Evolutionary conservation across 2,888 invertebrate genomes (phyloP).

Genomic region (Eugnorisma glareosa): DNA sequence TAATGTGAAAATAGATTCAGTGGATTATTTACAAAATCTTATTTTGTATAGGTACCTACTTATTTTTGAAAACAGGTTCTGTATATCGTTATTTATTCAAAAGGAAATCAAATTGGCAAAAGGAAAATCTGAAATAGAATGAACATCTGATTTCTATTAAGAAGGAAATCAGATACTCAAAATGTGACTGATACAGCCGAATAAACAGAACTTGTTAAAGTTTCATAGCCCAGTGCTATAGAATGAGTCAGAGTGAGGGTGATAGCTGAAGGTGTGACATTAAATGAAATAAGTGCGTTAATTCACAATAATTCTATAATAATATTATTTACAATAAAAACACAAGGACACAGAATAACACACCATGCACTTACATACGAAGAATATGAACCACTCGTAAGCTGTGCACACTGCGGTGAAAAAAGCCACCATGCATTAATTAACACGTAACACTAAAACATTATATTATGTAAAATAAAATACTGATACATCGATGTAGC

Average conservation of each 20-base stretch:
- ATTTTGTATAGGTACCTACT: constrained; percentile 35
- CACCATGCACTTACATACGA: constrained; percentile 90
- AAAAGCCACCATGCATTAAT: constrained; percentile 83
- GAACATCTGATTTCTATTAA: constrained; percentile 27
- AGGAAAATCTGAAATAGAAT: constrained; percentile 11
- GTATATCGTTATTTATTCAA: constrained; percentile 32
- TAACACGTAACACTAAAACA: constrained; percentile 72
- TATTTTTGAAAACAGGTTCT: constrained; percentile 56
- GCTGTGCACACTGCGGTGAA: constrained; percentile 87
- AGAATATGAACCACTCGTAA: constrained; percentile 83
- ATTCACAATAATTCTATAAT: constrained; percentile 88
- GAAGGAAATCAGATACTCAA: constrained; percentile 10
- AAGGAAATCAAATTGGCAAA: neutral
- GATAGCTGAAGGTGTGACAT: constrained; percentile 82
- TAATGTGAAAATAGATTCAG: constrained; percentile 62
- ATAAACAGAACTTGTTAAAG: constrained; percentile 71
- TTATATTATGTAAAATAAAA: constrained; percentile 71
- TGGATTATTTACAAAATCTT: constrained; percentile 63
- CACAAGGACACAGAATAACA: constrained; percentile 86
- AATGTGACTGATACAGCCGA: neutral
- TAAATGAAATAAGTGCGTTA: constrained; percentile 89
- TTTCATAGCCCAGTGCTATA: constrained; percentile 72
- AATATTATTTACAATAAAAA: constrained; percentile 88
- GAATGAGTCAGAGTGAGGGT: constrained; percentile 82
- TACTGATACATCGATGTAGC: constrained; percentile 72